Evolutionary conservation across 1,140 invertebrate genomes (phyloP).

Genomic region (Ceratitis capitata): DNA sequence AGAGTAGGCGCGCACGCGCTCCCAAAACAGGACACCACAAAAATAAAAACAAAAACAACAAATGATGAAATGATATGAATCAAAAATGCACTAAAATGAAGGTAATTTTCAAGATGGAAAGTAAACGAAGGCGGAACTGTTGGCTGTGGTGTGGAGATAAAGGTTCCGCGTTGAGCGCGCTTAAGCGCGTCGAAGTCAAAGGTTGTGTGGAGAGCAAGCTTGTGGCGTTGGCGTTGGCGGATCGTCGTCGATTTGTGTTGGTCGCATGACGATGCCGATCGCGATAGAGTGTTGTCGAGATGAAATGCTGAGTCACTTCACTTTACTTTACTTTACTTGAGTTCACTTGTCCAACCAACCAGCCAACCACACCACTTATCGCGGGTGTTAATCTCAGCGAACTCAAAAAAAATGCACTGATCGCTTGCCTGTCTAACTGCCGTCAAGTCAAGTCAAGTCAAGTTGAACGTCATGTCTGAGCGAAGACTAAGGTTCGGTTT

Average conservation of each 20-base stretch:
- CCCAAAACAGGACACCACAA: no score
- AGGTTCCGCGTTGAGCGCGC: not conserved
- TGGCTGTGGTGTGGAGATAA: no score
- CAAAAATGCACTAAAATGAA: constrained; percentile 25
- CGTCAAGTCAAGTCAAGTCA: not conserved
- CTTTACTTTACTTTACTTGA: not conserved
- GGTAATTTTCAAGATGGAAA: constrained; percentile 15
- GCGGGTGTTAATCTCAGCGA: constrained; percentile 8
- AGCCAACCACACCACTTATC: not conserved
- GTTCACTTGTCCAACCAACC: constrained; percentile 13
- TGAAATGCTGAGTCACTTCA: constrained; percentile 2
- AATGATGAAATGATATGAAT: constrained; percentile 1
- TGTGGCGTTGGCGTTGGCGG: not conserved
- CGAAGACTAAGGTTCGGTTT: not conserved
- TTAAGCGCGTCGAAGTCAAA: no score
- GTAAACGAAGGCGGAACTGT: not conserved
- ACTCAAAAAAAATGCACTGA: not conserved
- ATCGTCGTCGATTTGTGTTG: not conserved
- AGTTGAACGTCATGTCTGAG: not conserved
- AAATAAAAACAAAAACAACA: not conserved
- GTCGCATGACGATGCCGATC: not conserved
- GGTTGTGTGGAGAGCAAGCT: not conserved
- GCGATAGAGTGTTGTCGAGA: not conserved
- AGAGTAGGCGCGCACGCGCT: constrained; percentile 30
- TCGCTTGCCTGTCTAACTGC: not conserved